A percentile compares a stretch with the other conserved stretches of the same genome.
Evolutionary conservation across 2,888 invertebrate genomes (phyloP).

Genomic region (Lochmaea crataegi): DNA sequence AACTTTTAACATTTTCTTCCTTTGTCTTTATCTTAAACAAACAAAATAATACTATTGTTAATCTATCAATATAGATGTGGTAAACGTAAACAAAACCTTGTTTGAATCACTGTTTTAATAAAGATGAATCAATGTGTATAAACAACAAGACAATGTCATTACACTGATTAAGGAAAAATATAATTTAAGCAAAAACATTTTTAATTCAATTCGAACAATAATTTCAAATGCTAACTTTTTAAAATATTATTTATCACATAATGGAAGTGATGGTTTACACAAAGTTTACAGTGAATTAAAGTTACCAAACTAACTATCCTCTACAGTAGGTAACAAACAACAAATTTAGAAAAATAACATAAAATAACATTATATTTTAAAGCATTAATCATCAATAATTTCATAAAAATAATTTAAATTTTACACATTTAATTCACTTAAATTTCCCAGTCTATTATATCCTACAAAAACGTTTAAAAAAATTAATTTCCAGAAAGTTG

Average conservation of each 20-base stretch:
- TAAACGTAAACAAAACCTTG: not conserved
- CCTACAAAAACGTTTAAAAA: no score
- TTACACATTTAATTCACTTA: no score
- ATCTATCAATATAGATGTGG: not conserved
- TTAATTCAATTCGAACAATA: not conserved
- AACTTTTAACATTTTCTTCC: not conserved
- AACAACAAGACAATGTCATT: not conserved
- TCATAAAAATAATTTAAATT: no score
- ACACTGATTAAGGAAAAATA: not conserved
- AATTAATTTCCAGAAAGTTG: no score
- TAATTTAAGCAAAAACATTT: not conserved
- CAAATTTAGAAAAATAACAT: not conserved
- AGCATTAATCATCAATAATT: no score
- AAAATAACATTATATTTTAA: no score
- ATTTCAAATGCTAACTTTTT: not conserved
- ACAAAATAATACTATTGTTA: not conserved
- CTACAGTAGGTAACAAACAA: not conserved
- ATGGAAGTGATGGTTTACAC: constrained; percentile 4
- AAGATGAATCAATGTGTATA: not conserved
- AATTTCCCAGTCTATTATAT: no score
- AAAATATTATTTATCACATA: not conserved
- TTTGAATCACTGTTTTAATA: not conserved
- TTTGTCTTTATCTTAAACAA: not conserved
- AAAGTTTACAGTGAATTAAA: not conserved
- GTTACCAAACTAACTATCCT: not conserved